Evolutionary conservation across 2,113 vertebrate species (phyloP).

Genomic region (Gadus macrocephalus): DNA sequence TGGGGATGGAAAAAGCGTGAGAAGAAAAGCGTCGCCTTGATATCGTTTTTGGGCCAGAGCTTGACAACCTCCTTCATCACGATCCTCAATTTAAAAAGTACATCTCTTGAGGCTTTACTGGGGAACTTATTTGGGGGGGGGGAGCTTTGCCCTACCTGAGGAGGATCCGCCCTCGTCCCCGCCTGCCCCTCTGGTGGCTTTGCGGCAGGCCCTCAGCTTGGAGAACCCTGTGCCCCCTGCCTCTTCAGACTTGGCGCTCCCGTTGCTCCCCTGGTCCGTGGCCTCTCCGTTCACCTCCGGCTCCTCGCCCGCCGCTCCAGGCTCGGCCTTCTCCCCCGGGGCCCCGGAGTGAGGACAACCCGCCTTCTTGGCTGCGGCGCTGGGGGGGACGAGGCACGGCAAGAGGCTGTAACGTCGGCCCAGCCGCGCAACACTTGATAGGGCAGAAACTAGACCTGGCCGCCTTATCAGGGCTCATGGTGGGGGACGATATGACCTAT

Average conservation of each 20-base stretch:
- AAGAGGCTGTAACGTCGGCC: no score
- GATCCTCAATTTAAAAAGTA: background rate
- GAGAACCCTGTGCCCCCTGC: slow-evolving; percentile 32
- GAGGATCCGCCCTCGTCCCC: slow-evolving; percentile 62
- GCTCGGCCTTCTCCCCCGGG: slow-evolving; percentile 34
- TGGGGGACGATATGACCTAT: no score
- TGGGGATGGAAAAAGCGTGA: no score
- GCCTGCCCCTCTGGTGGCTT: slow-evolving; percentile 23
- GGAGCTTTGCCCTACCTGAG: slow-evolving; percentile 35
- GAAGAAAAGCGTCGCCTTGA: no score
- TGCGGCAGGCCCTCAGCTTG: slow-evolving; percentile 65
- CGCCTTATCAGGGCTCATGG: no score
- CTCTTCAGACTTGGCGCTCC: slow-evolving; percentile 60
- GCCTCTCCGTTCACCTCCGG: slow-evolving; percentile 85
- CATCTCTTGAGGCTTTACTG: background rate
- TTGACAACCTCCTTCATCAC: background rate
- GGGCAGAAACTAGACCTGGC: no score
- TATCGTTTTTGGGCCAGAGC: background rate
- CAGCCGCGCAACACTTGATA: no score
- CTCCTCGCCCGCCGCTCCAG: slow-evolving; percentile 43
- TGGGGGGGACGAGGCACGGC: slow-evolving; percentile 5
- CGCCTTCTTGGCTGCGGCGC: slow-evolving; percentile 52
- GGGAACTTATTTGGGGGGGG: background rate
- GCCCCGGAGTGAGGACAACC: slow-evolving; percentile 42
- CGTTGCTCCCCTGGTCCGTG: slow-evolving; percentile 71